Percentiles rank a stretch among this genome's conserved stretches.
Evolutionary conservation across 2,888 invertebrate genomes (phyloP).

Genomic region (Nipponacmea schrenckii): DNA sequence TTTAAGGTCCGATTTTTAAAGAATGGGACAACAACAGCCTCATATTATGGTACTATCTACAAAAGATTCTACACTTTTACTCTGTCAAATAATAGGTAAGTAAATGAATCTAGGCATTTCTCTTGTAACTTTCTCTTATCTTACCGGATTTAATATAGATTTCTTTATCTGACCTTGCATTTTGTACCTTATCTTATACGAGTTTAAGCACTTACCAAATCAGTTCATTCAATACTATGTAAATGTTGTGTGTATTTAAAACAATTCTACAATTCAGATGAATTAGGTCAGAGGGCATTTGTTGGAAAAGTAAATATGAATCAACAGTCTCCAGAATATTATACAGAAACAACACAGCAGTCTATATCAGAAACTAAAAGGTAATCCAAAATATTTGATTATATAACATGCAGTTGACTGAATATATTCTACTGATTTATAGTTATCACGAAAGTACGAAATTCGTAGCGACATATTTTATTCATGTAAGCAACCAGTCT

Average conservation of each 20-base stretch:
- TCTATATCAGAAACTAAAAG: conserved; percentile 45
- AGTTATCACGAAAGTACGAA: no score
- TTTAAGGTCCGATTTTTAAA: conserved; percentile 77
- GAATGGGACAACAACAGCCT: conserved; percentile 88
- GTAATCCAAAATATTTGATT: conserved; percentile 30
- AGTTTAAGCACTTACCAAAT: no score
- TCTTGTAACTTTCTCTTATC: no score
- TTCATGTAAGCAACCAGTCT: no score
- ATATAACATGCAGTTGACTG: no score
- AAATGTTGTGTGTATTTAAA: no score
- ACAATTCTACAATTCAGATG: conserved; percentile 63
- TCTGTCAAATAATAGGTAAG: conserved; percentile 76
- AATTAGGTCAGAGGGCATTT: conserved; percentile 82
- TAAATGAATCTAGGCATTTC: background rate
- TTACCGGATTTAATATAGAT: no score
- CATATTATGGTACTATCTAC: conserved; percentile 86
- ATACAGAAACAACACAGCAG: conserved; percentile 70
- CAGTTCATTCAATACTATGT: no score
- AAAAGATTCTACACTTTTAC: conserved; percentile 76
- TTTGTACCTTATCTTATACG: no score
- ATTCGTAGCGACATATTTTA: background rate
- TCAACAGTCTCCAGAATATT: conserved; percentile 68
- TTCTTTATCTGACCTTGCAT: no score
- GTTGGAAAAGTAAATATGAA: conserved; percentile 91
- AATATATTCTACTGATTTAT: no score